phyloP scores from a whole-genome alignment of 1,140 invertebrate species.

The Calliphora vicina region DNA sequence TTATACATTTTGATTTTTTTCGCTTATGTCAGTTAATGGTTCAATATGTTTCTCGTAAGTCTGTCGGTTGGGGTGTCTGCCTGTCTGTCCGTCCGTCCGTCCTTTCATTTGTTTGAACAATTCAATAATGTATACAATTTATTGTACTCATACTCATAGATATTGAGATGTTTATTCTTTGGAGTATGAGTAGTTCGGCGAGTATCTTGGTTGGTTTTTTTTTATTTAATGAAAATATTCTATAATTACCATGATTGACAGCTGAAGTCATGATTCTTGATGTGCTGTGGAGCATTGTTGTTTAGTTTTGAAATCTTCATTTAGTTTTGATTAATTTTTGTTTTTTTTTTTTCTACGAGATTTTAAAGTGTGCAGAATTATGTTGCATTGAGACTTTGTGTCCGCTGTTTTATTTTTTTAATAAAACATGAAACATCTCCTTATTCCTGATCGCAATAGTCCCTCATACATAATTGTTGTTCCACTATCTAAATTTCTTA shows the following conservation, averaged over 20 bases:
- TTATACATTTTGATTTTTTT: neutral
- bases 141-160: no score
- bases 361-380: neutral
- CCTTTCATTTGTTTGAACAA: no score
- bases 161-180: neutral
- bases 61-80: no score
- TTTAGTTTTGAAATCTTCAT: neutral
- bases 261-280: neutral
- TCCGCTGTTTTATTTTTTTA: no score
- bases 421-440: no score
- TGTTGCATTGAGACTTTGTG: neutral
- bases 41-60: neutral
- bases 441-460: no score
- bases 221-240: neutral
- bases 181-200: neutral
- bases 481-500: no score
- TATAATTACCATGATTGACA: constrained; percentile 8
- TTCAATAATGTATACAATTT: neutral
- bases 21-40: neutral
- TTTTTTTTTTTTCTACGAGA: neutral
- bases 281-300: neutral
- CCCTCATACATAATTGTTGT: no score
- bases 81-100: no score
- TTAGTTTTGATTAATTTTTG: neutral
- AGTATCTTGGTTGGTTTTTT: neutral